Conservation (phyloP, 2,113 vertebrate genomes). For the Amblyopsis rosae region DNA sequence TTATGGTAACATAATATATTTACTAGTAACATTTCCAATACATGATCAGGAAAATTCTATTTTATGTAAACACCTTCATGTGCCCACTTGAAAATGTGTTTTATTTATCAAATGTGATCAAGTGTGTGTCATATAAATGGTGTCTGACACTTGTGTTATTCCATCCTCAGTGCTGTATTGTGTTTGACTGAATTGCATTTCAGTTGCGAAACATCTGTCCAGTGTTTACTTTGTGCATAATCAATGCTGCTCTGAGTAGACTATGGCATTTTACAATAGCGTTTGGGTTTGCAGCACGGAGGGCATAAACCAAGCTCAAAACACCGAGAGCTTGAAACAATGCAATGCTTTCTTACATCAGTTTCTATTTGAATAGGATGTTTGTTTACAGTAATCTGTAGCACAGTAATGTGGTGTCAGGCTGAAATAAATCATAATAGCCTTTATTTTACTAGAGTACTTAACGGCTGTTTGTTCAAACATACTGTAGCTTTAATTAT, state of each 20-base stretch:
- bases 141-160: background rate
- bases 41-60: background rate
- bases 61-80: background rate
- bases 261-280: background rate
- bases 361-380: slow-evolving; percentile 1
- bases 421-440: background rate
- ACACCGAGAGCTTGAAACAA: background rate
- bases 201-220: slow-evolving; percentile 4
- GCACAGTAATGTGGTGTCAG: background rate
- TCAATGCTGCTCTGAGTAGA: too few species aligned
- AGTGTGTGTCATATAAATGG: background rate
- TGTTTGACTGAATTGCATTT: background rate
- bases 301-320: background rate
- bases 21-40: background rate
- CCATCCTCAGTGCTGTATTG: background rate
- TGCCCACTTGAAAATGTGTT: background rate
- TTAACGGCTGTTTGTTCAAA: background rate
- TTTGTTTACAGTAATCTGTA: slow-evolving; percentile 3
- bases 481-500: background rate
- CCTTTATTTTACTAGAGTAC: background rate
- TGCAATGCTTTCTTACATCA: too few species aligned
- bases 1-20: background rate
- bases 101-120: slow-evolving; percentile 3
- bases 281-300: background rate
- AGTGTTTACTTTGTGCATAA: background rate